Base-by-base conservation (phyloP, 2,797 vertebrate genomes). In the Pseudocheirus occidentalis region DNA sequence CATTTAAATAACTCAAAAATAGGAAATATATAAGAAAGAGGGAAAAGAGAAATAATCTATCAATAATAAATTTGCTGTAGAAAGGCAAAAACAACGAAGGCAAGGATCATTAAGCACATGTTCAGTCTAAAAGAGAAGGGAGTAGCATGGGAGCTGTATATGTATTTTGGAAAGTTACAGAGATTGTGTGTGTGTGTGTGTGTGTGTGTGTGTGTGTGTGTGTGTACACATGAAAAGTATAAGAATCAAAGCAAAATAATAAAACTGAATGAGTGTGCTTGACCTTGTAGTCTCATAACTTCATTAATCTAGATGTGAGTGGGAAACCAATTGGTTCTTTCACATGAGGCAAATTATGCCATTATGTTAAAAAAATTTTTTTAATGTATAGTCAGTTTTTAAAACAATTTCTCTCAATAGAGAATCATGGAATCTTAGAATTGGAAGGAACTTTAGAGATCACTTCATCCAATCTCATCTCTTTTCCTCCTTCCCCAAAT, bases 1-100 rank as follows among this genome's bases (percentile, higher is more conserved):
- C 55, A 27, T 94, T 95, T 95, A 94, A 96, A 94, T 92, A 92
- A 95, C 54, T 96, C 59, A 92, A 96, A 96, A 94, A 91, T 21
- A 95, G 46, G 53, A 57, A 73, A 92, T 53, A 53, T 53, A 53
- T 53, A 54, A 11, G 53, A 57, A 73, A 92, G 57, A 95, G 31
- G 93, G 66, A 92, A 62, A 96, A 94, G 58, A 66, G 55, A 90
- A 94, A 53, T 13, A 95, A 93, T 24, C 16, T 40, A 7, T 81
- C n/a, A 81, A 27, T 81, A 81, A 55, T 90, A 94, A 62, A 96
- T 13, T 50, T 55, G 73, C 29, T 81, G 21, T 1, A 56, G 90
- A 94, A 81, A 93, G 91, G 24, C 27, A 87, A 59, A 93, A 57
- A 54, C 66, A 90, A 14, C 73, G 40, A 55, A 6, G 6, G 3